Evolutionary conservation across 2,113 vertebrate species (phyloP).

Genomic region (Scalopus aquaticus): DNA sequence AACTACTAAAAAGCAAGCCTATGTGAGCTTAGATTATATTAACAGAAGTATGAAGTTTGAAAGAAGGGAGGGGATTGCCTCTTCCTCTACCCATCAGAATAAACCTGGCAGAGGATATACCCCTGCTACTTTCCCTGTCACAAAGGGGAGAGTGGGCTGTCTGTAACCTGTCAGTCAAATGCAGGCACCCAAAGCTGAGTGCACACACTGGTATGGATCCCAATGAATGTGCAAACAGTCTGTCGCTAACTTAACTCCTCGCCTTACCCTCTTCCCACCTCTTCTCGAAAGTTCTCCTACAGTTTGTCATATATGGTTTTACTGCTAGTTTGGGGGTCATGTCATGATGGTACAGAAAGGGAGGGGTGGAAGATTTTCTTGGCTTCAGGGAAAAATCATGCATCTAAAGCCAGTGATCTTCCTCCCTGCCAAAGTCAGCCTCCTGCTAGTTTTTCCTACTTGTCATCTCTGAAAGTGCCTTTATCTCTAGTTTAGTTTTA

Average conservation of each 20-base stretch:
- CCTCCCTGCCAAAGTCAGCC: too few relatives aligned
- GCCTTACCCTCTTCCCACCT: neutral
- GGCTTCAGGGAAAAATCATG: neutral
- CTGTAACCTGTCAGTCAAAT: neutral
- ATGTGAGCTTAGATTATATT: neutral
- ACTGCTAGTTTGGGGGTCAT: too few relatives aligned
- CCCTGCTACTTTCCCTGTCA: neutral
- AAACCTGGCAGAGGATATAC: neutral
- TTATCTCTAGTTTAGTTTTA: neutral
- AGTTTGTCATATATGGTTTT: neutral
- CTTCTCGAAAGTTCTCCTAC: neutral
- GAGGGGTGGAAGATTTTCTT: neutral
- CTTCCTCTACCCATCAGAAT: neutral
- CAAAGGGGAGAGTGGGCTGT: neutral
- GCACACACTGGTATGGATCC: neutral
- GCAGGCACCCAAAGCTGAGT: accelerated
- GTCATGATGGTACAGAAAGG: too few relatives aligned
- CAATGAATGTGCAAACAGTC: too few relatives aligned
- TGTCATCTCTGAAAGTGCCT: neutral
- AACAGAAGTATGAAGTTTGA: neutral
- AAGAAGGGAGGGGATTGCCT: neutral
- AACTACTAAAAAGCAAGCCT: neutral
- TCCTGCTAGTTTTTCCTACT: neutral
- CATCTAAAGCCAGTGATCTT: neutral
- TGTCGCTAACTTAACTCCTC: neutral